Percentiles rank a stretch among this genome's conserved stretches.
Conservation (phyloP, 1,140 invertebrate genomes). For the Steinernema feltiae region DNA sequence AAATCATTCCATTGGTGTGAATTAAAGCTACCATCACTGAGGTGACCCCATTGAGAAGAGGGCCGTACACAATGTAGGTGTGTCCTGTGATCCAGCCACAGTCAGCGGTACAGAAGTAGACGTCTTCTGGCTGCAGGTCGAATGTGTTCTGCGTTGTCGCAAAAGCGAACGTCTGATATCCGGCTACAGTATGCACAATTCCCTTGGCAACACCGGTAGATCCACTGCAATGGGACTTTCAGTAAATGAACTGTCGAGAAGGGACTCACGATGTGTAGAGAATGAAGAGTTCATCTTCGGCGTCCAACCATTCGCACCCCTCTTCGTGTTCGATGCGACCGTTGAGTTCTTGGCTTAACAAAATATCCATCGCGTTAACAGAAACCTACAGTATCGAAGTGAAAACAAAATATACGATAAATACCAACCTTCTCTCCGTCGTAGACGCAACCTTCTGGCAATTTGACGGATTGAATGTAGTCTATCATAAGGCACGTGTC, state of each 20-base stretch:
- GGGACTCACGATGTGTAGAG: constrained; percentile 76
- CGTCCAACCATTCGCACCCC: constrained; percentile 74
- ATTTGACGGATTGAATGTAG: constrained; percentile 28
- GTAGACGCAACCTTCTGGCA: constrained; percentile 10
- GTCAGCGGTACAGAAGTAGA: constrained; percentile 97
- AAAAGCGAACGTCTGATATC: constrained; percentile 77
- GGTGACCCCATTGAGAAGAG: constrained; percentile 84
- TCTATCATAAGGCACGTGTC: constrained; percentile 41
- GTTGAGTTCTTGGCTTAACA: constrained; percentile 24
- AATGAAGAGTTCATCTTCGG: constrained; percentile 93
- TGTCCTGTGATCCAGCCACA: constrained; percentile 89
- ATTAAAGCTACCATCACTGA: constrained; percentile 71
- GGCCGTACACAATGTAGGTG: constrained; percentile 89
- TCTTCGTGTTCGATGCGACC: constrained; percentile 26
- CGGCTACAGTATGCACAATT: constrained; percentile 83
- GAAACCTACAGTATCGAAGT: too few relatives aligned
- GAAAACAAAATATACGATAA: constrained; percentile 18
- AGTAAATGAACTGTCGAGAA: constrained; percentile 18
- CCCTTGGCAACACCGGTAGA: constrained; percentile 96
- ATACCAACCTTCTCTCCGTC: background rate
- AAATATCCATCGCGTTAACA: constrained; percentile 25
- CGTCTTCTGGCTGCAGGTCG: constrained; percentile 73
- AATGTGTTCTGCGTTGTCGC: constrained; percentile 75
- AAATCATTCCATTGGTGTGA: background rate
- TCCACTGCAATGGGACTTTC: constrained; percentile 65